Conservation (phyloP, 2,888 invertebrate genomes). For the Morpho helenor region DNA sequence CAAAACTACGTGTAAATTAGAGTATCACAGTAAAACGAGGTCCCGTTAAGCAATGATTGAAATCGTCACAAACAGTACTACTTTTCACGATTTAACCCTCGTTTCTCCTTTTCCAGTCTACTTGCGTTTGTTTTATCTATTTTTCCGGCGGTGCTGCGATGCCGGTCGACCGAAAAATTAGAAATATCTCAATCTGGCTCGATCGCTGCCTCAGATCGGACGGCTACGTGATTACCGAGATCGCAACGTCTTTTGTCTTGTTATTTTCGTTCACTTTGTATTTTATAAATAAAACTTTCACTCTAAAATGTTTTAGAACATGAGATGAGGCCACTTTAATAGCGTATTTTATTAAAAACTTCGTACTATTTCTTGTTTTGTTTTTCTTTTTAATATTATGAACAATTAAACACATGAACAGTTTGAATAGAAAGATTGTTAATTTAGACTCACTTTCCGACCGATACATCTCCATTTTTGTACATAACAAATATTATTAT, state of each 20-base stretch:
- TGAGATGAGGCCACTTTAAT: too few relatives aligned
- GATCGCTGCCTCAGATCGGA: slow-evolving; percentile 39
- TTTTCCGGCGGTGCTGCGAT: slow-evolving; percentile 48
- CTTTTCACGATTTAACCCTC: slow-evolving; percentile 39
- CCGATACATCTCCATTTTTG: too few relatives aligned
- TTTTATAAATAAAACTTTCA: neutral
- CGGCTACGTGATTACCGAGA: slow-evolving; percentile 25
- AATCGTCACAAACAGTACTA: slow-evolving; percentile 44
- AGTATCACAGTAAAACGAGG: slow-evolving; percentile 6
- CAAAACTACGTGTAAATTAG: slow-evolving; percentile 3
- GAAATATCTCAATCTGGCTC: slow-evolving; percentile 62
- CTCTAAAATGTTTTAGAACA: too few relatives aligned
- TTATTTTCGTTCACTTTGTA: slow-evolving; percentile 14
- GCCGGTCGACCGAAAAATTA: slow-evolving; percentile 68
- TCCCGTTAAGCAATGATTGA: slow-evolving; percentile 44
- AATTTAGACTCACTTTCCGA: too few relatives aligned
- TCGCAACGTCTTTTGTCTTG: slow-evolving; percentile 23
- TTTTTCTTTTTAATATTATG: too few relatives aligned
- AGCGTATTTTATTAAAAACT: too few relatives aligned
- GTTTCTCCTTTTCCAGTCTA: slow-evolving; percentile 50
- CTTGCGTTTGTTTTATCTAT: slow-evolving; percentile 59
- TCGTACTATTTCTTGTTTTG: too few relatives aligned
- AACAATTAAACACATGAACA: too few relatives aligned
- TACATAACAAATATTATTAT: too few relatives aligned
- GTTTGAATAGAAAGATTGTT: too few relatives aligned